Evolutionary conservation across 2,888 invertebrate species (phyloP), one percentile per base, ranked within the genome.

Genomic region (Hyalella azteca): DNA sequence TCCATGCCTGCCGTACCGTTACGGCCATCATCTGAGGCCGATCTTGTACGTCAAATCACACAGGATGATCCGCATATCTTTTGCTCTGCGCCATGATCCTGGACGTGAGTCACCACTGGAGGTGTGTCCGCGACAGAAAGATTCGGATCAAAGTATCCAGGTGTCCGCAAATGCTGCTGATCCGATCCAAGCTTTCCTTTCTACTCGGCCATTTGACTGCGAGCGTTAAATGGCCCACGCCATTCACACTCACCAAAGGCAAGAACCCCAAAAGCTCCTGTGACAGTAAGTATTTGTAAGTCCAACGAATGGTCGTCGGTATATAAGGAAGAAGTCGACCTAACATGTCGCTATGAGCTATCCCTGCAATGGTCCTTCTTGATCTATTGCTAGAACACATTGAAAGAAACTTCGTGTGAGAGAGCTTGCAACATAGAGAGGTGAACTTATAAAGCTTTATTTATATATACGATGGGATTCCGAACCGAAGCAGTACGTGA

Each of bases 201-300:
- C 66, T 54, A 36, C 32, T 32, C 45, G 36, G 66, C 66, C n/a
- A 32, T 66, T 66, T 66, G 66, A 66, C 66, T 66, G 66, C 36
- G 32, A 32, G 36, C 36, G 66, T 66, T 66, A 36, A 66, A 66
- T 66, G 66, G 66, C 19, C 66, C 66, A 19, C 66, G 66, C 66
- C 29, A 66, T 66, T 66, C 66, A 66, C 66, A 66, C 66, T 66
- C 36, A 66, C 66, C 66, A 66, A 66, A 66, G 66, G 66, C 32
- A 66, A 36, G 66, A 66, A 36, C 66, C 19, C 66, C 66, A 32
- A 66, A 66, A 66, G 66, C 7, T 66, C 36, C 66, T 66, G 36
- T 66, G 66, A 66, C 66, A 66, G 66, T 66, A 66, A 66, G 66
- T 66, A 66, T 66, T 66, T 36, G 66, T 66, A 66, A 66, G 66